Evolutionary conservation across 1,140 invertebrate species (phyloP).

Genomic region (Leptinotarsa defecta): DNA sequence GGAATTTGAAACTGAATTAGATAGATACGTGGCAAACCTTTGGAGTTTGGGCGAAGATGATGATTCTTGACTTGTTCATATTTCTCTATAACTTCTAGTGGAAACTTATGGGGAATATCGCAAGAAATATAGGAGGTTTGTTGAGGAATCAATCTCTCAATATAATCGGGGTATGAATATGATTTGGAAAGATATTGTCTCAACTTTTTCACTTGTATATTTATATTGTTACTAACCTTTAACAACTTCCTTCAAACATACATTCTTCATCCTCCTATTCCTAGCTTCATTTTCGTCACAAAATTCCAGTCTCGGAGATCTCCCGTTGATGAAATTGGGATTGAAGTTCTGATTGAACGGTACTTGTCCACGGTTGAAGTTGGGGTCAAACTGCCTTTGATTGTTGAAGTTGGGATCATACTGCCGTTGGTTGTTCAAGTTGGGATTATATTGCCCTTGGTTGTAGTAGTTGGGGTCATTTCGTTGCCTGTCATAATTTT

Average conservation of each 20-base stretch:
- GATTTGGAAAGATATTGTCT: too few relatives aligned
- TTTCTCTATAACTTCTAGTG: too few relatives aligned
- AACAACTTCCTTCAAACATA: conserved; percentile 45
- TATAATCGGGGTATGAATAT: too few relatives aligned
- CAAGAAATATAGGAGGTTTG: too few relatives aligned
- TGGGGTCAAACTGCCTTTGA: conserved; percentile 23
- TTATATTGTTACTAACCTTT: conserved; percentile 38
- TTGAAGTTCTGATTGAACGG: conserved; percentile 32
- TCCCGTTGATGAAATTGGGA: conserved; percentile 12
- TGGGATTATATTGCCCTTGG: conserved; percentile 31
- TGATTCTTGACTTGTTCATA: too few relatives aligned
- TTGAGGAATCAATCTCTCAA: too few relatives aligned
- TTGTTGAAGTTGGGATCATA: conserved; percentile 38
- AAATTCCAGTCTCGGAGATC: conserved; percentile 25
- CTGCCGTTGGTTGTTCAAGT: conserved; percentile 40
- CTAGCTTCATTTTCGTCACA: conserved; percentile 41
- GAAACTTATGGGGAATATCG: too few relatives aligned
- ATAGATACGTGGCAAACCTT: too few relatives aligned
- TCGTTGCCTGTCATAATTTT: conserved; percentile 20
- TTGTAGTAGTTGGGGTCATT: conserved; percentile 32
- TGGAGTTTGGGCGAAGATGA: too few relatives aligned
- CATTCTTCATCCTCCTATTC: conserved; percentile 39
- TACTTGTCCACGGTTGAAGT: conserved; percentile 32
- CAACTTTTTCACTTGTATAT: too few relatives aligned
- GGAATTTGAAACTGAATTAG: too few relatives aligned